Evolutionary conservation across 2,113 vertebrate species (phyloP).

Genomic region (Emberiza fucata): DNA sequence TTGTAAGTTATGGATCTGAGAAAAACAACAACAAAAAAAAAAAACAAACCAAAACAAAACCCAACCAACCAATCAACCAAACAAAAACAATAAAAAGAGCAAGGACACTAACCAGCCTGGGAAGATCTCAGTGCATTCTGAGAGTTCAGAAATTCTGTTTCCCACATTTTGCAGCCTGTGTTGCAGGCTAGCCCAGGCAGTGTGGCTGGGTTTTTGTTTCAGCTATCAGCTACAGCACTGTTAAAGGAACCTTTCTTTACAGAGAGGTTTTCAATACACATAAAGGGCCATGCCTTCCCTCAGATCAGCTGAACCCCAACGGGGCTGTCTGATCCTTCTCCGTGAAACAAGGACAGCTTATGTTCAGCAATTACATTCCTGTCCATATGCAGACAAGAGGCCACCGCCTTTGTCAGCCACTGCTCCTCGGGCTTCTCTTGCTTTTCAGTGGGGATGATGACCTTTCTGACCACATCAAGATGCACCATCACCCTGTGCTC

Average conservation of each 20-base stretch:
- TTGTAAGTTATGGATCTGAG: not conserved
- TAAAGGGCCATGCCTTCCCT: not conserved
- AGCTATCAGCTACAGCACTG: conserved; percentile 11
- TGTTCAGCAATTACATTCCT: conserved; percentile 65
- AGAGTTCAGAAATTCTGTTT: not conserved
- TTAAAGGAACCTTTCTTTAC: conserved; percentile 44
- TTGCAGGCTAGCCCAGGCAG: not conserved
- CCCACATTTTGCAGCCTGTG: conserved; percentile 1
- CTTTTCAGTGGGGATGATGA: conserved; percentile 9
- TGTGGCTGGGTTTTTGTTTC: conserved; percentile 29
- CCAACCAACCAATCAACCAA: not conserved
- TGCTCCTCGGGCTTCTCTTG: not conserved
- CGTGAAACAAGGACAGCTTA: conserved; percentile 56
- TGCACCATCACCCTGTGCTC: conserved; percentile 31
- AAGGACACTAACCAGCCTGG: not conserved
- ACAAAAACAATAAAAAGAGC: not conserved
- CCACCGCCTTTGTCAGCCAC: conserved; percentile 46
- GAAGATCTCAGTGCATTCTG: not conserved
- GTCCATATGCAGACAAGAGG: conserved; percentile 4
- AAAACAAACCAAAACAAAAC: not conserved
- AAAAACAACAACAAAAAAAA: not conserved
- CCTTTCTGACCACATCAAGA: conserved; percentile 64
- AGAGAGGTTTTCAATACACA: conserved; percentile 2
- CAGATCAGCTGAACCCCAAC: conserved; percentile 35
- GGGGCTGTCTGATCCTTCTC: conserved; percentile 39